Evolutionary conservation across 92 coral and sea anemone genomes (phyloP).

Genomic region (Hydrozoanthus gracilis): DNA sequence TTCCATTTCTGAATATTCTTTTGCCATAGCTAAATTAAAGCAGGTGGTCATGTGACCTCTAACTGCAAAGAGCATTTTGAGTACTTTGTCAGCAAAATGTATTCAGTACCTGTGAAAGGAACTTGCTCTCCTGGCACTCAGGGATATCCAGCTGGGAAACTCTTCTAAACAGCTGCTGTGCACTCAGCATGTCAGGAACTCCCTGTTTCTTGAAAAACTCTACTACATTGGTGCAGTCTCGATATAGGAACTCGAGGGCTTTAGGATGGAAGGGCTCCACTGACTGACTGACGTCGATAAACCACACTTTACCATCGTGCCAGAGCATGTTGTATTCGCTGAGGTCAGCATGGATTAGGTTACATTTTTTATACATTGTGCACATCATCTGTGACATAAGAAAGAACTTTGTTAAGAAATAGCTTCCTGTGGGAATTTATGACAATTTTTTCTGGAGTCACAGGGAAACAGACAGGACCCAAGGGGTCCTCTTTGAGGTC

Average conservation of each 20-base stretch:
- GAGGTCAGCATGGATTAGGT: slow-evolving; percentile 93
- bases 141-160: slow-evolving; percentile 84
- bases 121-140: slow-evolving; percentile 63
- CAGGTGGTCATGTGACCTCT: too few relatives aligned
- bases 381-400: slow-evolving; percentile 78
- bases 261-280: slow-evolving; percentile 97
- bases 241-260: slow-evolving; percentile 90
- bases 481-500: too few relatives aligned
- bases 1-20: too few relatives aligned
- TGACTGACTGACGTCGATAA: slow-evolving; percentile 96
- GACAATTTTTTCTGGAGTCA: too few relatives aligned
- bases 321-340: slow-evolving; percentile 98
- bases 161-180: slow-evolving; percentile 78
- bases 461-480: too few relatives aligned
- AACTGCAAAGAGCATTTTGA: too few relatives aligned
- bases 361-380: slow-evolving; percentile 89
- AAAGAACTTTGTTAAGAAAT: not conserved
- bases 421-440: too few relatives aligned
- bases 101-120: slow-evolving; percentile 74
- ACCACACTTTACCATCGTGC: slow-evolving; percentile 84
- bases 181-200: slow-evolving; percentile 64
- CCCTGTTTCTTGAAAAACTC: slow-evolving; percentile 88
- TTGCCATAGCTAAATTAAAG: too few relatives aligned
- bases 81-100: too few relatives aligned
- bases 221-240: slow-evolving; percentile 89